These are phyloP conservation scores for Bombus superbus DNA, from an alignment of 1,140 invertebrate genomes.

Conservation along the genomic window DNA sequence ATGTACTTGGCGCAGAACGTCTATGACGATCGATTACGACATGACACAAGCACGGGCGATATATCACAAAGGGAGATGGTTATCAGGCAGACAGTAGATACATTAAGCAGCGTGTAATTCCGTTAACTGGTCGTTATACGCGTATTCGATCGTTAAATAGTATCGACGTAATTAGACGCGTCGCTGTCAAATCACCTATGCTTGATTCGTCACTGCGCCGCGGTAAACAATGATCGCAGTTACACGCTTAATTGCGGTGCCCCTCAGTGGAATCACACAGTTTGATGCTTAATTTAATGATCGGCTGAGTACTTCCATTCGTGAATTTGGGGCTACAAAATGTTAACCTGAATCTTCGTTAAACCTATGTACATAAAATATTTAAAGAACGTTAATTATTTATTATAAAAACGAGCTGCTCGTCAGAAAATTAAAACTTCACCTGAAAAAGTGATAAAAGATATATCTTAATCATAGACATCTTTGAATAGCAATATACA, in stretches of 20 bases:
- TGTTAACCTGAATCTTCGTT: background rate
- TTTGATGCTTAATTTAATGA: background rate
- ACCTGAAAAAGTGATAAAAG: background rate
- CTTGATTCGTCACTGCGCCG: conserved; percentile 39
- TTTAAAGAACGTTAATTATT: background rate
- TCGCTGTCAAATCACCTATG: conserved; percentile 52
- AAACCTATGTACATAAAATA: background rate
- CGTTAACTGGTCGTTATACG: conserved; percentile 64
- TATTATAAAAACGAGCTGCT: background rate
- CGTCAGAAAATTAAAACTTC: background rate
- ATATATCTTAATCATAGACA: no score
- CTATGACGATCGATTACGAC: conserved; percentile 46
- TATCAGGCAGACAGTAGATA: conserved; percentile 58
- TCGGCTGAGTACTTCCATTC: background rate
- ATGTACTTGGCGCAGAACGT: conserved; percentile 8
- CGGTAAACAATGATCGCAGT: conserved; percentile 25
- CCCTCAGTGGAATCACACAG: background rate
- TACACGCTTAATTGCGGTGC: background rate
- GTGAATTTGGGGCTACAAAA: background rate
- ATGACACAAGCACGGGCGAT: conserved; percentile 29
- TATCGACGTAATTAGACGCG: conserved; percentile 53
- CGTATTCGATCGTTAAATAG: conserved; percentile 61
- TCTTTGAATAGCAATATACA: no score
- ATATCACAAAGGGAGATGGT: conserved; percentile 48
- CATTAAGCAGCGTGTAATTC: conserved; percentile 65